These are phyloP conservation scores for Barypeithes pellucidus DNA, from an alignment of 2,888 invertebrate genomes.

Conservation along the genomic window DNA sequence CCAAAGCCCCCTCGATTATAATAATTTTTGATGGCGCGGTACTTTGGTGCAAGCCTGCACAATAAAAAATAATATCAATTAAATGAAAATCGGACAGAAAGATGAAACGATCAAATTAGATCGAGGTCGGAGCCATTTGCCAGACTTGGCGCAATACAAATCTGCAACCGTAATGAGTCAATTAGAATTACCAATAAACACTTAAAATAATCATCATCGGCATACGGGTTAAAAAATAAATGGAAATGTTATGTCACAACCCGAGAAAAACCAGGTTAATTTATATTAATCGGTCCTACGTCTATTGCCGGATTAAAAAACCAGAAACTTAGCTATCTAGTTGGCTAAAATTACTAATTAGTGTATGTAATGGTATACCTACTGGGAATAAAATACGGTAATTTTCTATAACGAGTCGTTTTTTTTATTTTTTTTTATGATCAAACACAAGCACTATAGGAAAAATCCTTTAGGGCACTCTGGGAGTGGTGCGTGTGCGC, in stretches of 20 bases:
- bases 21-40: too few species aligned
- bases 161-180: slow-evolving; percentile 19
- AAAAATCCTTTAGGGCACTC: too few species aligned
- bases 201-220: slow-evolving; percentile 27
- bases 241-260: slow-evolving; percentile 28
- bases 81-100: slow-evolving; percentile 12
- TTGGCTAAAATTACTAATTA: neutral
- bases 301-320: neutral
- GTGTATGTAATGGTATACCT: neutral
- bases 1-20: too few species aligned
- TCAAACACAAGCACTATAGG: too few species aligned
- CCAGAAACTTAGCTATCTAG: neutral
- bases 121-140: slow-evolving; percentile 22
- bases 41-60: too few species aligned
- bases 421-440: too few species aligned
- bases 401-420: too few species aligned
- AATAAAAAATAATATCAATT: slow-evolving; percentile 1
- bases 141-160: slow-evolving; percentile 19
- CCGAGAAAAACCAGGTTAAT: slow-evolving; percentile 32
- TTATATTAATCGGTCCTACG: slow-evolving; percentile 8
- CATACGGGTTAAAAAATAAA: slow-evolving; percentile 29
- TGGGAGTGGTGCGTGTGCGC: too few species aligned
- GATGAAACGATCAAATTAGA: slow-evolving; percentile 18
- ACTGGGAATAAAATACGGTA: too few species aligned
- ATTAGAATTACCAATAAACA: slow-evolving; percentile 21